phyloP scores from a whole-genome alignment of 2,797 vertebrate genomes.

The Siniperca obscura region DNA sequence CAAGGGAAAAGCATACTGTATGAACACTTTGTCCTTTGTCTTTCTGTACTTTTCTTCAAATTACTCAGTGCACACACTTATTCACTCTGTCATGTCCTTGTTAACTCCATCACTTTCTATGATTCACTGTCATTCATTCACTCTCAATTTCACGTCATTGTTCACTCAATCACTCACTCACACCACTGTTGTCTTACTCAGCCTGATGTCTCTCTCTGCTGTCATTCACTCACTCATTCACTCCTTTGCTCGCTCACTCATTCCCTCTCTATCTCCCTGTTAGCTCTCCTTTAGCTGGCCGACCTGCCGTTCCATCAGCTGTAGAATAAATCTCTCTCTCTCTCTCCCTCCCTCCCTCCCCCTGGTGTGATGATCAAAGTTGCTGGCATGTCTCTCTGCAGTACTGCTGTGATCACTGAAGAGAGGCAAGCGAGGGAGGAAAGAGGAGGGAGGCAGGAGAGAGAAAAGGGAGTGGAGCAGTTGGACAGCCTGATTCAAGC shows the following conservation, averaged over 20 bases:
- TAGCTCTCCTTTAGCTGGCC: slow-evolving; percentile 15
- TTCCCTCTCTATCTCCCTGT: slow-evolving; percentile 2
- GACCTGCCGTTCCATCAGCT: slow-evolving; percentile 30
- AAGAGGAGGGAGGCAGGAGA: slow-evolving; percentile 15
- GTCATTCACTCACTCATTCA: not conserved
- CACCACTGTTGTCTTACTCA: not conserved
- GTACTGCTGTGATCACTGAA: slow-evolving; percentile 78
- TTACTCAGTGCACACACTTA: not conserved
- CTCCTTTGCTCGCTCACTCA: not conserved
- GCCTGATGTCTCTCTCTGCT: not conserved
- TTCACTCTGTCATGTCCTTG: not conserved
- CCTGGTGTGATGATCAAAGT: slow-evolving; percentile 76
- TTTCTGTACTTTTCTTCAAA: not conserved
- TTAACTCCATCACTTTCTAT: not conserved
- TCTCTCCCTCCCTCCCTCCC: slow-evolving; percentile 48
- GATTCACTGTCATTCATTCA: slow-evolving; percentile 2
- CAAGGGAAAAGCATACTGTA: not conserved
- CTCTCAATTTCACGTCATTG: not conserved
- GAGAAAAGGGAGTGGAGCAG: slow-evolving; percentile 45
- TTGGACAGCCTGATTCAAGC: slow-evolving; percentile 12
- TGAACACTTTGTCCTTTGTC: slow-evolving; percentile 2
- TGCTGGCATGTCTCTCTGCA: slow-evolving; percentile 79
- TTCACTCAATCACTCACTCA: not conserved
- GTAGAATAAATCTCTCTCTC: slow-evolving; percentile 38
- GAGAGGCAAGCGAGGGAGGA: slow-evolving; percentile 50